phyloP scores from a whole-genome alignment of 1,140 invertebrate genomes.

The Zophobas morio region DNA sequence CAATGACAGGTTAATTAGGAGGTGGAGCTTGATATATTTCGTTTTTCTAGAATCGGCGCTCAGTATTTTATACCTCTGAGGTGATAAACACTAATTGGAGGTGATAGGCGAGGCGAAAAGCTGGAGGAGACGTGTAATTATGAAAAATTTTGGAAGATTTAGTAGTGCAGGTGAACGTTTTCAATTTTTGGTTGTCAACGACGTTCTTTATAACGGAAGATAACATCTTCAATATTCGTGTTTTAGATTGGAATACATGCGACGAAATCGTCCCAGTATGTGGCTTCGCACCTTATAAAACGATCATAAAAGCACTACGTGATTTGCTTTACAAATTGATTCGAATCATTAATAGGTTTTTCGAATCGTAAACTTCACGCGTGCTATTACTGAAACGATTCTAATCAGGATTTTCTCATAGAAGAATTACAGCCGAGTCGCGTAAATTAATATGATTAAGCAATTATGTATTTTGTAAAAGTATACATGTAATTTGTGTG shows the following conservation, averaged over 20 bases:
- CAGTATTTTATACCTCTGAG: too few species aligned
- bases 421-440: constrained; percentile 22
- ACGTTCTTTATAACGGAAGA: background rate
- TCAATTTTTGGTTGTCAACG: constrained; percentile 16
- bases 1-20: constrained; percentile 16
- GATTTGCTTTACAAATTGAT: constrained; percentile 17
- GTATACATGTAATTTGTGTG: constrained; percentile 22
- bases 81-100: too few species aligned
- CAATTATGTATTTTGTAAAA: constrained; percentile 38
- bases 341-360: constrained; percentile 12
- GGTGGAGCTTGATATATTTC: background rate
- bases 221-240: constrained; percentile 22
- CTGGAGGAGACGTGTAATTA: constrained; percentile 10
- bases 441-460: constrained; percentile 34
- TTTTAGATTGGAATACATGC: constrained; percentile 19
- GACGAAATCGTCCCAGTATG: constrained; percentile 16
- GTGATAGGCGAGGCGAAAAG: too few species aligned
- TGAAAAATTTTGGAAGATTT: constrained; percentile 25
- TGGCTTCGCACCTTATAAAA: constrained; percentile 33
- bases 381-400: constrained; percentile 29
- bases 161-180: constrained; percentile 17
- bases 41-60: too few species aligned
- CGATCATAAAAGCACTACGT: constrained; percentile 13
- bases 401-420: constrained; percentile 13
- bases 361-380: constrained; percentile 33